Evolutionary conservation across 2,797 vertebrate species (phyloP).

Genomic region (Xerus rutilus): DNA sequence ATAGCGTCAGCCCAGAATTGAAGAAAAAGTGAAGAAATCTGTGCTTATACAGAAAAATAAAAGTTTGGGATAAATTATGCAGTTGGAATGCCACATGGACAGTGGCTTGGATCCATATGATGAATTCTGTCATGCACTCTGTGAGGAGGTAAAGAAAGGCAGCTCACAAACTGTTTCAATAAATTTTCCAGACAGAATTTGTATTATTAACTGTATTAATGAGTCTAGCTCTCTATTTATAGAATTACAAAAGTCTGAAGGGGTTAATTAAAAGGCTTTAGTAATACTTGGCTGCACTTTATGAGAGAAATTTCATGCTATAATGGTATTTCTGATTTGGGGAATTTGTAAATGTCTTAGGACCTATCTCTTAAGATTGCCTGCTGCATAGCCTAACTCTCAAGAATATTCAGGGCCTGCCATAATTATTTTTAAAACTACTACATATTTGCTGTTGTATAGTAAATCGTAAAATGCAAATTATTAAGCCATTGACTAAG

Average conservation of each 20-base stretch:
- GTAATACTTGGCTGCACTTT: constrained; percentile 35
- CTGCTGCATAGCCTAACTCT: not conserved
- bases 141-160: constrained; percentile 51
- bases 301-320: constrained; percentile 64
- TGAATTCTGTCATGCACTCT: constrained; percentile 48
- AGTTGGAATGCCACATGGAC: not conserved
- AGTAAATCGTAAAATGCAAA: constrained; percentile 42
- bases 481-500: not conserved
- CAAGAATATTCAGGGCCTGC: constrained; percentile 22
- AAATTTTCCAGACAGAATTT: constrained; percentile 72
- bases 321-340: constrained; percentile 52
- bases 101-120: not conserved
- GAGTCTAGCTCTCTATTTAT: constrained; percentile 65
- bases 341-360: constrained; percentile 50
- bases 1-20: not conserved
- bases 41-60: not conserved
- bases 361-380: constrained; percentile 22
- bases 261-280: constrained; percentile 62
- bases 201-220: constrained; percentile 68
- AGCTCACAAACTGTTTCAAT: constrained; percentile 64
- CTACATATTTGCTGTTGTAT: not conserved
- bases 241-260: constrained; percentile 71
- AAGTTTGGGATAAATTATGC: constrained; percentile 7
- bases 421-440: constrained; percentile 52
- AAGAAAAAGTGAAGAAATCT: constrained; percentile 14